Evolutionary conservation across 2,797 vertebrate species (phyloP), one percentile per base, ranked within the genome.

Genomic region (Gastrophryne carolinensis): DNA sequence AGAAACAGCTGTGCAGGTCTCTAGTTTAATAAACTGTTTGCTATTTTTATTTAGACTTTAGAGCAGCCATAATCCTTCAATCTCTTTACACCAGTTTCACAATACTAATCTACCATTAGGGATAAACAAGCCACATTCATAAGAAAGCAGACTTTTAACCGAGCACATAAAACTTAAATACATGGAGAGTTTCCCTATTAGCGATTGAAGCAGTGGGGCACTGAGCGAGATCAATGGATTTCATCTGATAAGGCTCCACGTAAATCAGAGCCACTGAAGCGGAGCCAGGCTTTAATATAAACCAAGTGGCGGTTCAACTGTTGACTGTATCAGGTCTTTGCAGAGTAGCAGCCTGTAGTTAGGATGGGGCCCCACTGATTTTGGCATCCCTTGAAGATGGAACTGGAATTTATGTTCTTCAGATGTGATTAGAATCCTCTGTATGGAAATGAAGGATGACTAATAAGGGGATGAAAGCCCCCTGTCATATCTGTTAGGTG

Each of bases 321-420:
- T 21, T 27, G 30, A 49, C 12, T 19, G 27, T 34, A 34, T 34
- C 44, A 65, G 63, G 6, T 49, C 26, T 50, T 15, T 30, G 17
- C 12, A 65, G 9, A 32, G 41, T 15, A 12, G 8, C 62, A 19
- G 41, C 27, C 15, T 13, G 62, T 49, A 6, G 30, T 32, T 65
- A 32, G 41, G 62, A 49, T 65, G 41, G 62, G 62, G 62, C 62
- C 41, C 24, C 62, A 47, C 24, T 27, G 8, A 24, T 50, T 35
- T 73, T 65, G 17, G 0, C 80, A 37, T 5, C 50, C 80, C 1
- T 1, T 52, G 17, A 57, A 19, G 34, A 1, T 30, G 62, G 5
- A 0, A 58, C 15, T 75, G 69, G 47, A 23, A 39, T 73, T 53
- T 62, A 73, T 62, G 44, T 41, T 27, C 23, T 64, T 64, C 57